Base-by-base conservation (phyloP, 2,797 vertebrate genomes). In the Alca torda region DNA sequence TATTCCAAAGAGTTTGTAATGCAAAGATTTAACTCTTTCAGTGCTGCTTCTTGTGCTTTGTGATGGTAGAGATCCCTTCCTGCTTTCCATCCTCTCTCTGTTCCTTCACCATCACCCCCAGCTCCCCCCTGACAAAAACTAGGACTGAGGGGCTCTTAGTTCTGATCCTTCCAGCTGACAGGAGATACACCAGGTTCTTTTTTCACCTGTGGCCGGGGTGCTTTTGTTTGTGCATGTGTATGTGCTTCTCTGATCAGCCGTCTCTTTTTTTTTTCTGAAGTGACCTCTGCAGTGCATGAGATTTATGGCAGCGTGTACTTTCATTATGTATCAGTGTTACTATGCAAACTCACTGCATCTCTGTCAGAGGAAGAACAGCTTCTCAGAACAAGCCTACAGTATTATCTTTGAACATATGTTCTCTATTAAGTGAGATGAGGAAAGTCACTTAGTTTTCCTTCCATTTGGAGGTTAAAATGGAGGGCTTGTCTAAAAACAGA, bases 361-460 rank as follows among this genome's bases (percentile, higher is more conserved):
- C 93, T 97, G 93, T 95, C 89, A 90, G 91, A 94, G 84, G 95
- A 95, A 83, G 90, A 97, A 68, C 83, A 94, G 90, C 92, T 93
- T 93, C 96, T 95, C 92, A 67, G 92, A 97, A 95, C 93, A 93
- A 97, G 94, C 94, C 84, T 95, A 69, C 81, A 83, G 72, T 79
- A 97, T 95, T 97, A 94, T 97, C 96, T 96, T 97, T 96, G 96
- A 97, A 96, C 98, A 98, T 97, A 97, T 97, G 97, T 97, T 98
- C 97, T 96, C 96, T 96, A 97, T 98, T 98, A 98, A 97, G 96
- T 53, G 83, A 96, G 84, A 97, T 97, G 96, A 98, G 94, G 93
- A 96, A 96, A 97, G 94, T 94, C 95, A 97, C 96, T 97, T 97
- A 88, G 31, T 84, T 95, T 92, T 96, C 87, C 90, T 96, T 97